Conservation (phyloP, 2,888 invertebrate genomes). For the Drosophila leonis region DNA sequence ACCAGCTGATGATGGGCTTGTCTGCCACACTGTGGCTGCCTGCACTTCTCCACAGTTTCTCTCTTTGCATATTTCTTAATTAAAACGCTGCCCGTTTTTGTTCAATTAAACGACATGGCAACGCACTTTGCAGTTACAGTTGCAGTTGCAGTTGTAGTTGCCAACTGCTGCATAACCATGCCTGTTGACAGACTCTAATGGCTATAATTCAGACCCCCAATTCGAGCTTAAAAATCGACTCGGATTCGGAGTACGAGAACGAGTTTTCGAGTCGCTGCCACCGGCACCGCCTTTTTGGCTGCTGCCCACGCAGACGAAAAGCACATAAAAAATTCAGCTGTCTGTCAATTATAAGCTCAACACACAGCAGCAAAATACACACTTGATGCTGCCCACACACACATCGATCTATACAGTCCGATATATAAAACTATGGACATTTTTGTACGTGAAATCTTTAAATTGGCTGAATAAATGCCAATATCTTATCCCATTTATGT, state of each 20-base stretch:
- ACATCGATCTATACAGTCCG: not conserved
- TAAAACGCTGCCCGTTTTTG: conserved; percentile 62
- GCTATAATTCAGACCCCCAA: conserved; percentile 1
- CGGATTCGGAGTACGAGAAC: not conserved
- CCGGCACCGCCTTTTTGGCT: not conserved
- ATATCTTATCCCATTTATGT: too few species aligned
- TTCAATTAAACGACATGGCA: conserved; percentile 57
- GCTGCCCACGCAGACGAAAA: conserved; percentile 52
- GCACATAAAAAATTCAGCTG: conserved; percentile 68
- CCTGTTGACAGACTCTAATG: conserved; percentile 30
- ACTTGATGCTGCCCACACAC: conserved; percentile 54
- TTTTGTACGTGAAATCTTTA: not conserved
- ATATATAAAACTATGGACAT: not conserved
- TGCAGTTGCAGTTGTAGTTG: conserved; percentile 42
- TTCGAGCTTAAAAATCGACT: not conserved
- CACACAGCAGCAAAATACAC: conserved; percentile 53
- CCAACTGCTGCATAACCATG: conserved; percentile 6
- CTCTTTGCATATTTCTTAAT: conserved; percentile 57
- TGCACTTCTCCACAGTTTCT: not conserved
- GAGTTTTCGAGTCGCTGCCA: not conserved
- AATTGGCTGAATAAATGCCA: not conserved
- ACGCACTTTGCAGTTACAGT: conserved; percentile 60
- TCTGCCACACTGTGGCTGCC: conserved; percentile 18
- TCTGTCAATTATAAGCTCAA: conserved; percentile 71
- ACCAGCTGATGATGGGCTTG: conserved; percentile 35